Conservation (phyloP, 2,797 vertebrate genomes). For the Nasua narica region DNA sequence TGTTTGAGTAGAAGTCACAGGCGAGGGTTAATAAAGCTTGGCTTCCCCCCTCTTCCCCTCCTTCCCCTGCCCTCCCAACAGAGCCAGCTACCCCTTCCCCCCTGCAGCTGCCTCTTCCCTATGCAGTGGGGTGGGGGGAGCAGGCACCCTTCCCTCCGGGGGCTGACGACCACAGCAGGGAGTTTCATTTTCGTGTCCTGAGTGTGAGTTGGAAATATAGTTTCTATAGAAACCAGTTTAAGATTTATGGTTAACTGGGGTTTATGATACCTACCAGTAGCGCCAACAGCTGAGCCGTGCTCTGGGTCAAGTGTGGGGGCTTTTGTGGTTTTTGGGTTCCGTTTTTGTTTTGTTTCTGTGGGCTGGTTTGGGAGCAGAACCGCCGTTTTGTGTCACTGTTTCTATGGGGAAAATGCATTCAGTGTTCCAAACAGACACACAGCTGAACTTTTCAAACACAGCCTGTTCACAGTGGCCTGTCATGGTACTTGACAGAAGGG, state of each 20-base stretch:
- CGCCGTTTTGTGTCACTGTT: slow-evolving; percentile 25
- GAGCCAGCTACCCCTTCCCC: not conserved
- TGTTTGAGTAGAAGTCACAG: not conserved
- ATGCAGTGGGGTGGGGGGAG: not conserved
- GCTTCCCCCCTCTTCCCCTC: not conserved
- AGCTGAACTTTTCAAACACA: slow-evolving; percentile 44
- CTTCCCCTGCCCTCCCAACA: not conserved
- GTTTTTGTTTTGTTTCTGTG: slow-evolving; percentile 49
- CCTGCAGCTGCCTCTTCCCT: not conserved
- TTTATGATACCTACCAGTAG: not conserved
- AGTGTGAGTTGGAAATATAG: not conserved
- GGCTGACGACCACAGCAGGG: not conserved
- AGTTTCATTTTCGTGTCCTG: not conserved
- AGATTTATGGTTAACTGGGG: not conserved
- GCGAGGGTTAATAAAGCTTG: not conserved
- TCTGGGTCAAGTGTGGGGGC: not conserved
- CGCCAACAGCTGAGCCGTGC: not conserved
- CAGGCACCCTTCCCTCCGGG: not conserved
- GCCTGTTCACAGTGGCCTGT: not conserved
- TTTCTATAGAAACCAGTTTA: not conserved
- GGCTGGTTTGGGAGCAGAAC: slow-evolving; percentile 17
- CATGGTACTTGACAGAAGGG: slow-evolving; percentile 33
- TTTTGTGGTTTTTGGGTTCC: not conserved
- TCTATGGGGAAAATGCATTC: slow-evolving; percentile 25
- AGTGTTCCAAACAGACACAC: slow-evolving; percentile 26